Conservation (phyloP, 2,797 vertebrate species). For the Megaceryle alcyon region DNA sequence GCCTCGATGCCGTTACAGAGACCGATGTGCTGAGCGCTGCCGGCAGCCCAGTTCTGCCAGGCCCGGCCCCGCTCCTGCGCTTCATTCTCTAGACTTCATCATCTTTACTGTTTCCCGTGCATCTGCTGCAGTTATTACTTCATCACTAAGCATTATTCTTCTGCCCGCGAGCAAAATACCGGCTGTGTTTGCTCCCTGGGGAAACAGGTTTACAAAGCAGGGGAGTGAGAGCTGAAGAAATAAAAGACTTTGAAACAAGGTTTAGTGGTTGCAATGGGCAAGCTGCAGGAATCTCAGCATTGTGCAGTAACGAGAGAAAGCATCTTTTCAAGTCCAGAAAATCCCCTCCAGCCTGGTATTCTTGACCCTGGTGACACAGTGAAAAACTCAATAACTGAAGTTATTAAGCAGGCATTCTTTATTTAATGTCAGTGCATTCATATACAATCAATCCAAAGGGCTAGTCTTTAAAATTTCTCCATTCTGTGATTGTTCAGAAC, state of each 20-base stretch:
- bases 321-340: neutral
- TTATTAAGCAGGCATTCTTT: too few relatives aligned
- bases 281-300: neutral
- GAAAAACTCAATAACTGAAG: neutral
- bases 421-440: too few relatives aligned
- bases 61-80: neutral
- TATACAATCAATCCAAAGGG: too few relatives aligned
- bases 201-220: neutral
- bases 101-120: too few relatives aligned
- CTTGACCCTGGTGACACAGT: neutral
- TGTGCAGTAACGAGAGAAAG: neutral
- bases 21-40: neutral
- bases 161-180: neutral
- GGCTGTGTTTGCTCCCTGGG: neutral
- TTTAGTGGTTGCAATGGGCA: neutral
- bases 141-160: neutral
- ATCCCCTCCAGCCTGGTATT: neutral
- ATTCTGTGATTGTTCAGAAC: too few relatives aligned
- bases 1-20: neutral
- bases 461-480: too few relatives aligned
- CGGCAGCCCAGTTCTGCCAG: too few relatives aligned
- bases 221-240: neutral
- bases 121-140: neutral
- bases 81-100: neutral
- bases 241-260: neutral